Evolutionary conservation across 1,140 invertebrate genomes (phyloP), one percentile per base, ranked within the genome.

Genomic region (Bilobella aurantiaca): DNA sequence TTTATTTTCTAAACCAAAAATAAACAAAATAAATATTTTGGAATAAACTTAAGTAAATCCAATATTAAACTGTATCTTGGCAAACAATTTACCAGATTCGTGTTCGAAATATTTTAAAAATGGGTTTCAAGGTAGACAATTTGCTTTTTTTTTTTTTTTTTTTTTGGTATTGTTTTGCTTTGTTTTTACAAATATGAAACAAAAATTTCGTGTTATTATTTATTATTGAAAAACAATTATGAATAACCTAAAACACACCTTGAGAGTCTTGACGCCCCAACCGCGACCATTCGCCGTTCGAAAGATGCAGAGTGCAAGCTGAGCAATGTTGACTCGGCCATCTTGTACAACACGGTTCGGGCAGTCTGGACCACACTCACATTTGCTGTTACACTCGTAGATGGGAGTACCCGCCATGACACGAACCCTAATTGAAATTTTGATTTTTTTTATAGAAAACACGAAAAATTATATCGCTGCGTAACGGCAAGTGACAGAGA

Each of bases 331-430:
- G 14, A 42, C 56, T 46, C 37, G 5, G 0, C 93, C 93, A 31
- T 84, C 82, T 76, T 97, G 93, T 0, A 95, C 89, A 0, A 96
- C 87, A 5, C 93, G 80, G 77, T 97, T 97, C 5, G 78, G 75
- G 76, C 94, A 97, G 14, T 82, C 80, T 0, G 82, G 76, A 1
- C 75, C 77, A 76, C 94, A 97, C 64, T 81, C 82, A 70, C 94
- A 97, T 0, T 81, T 80, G 70, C 87, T 87, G 75, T 96, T 97
- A 76, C 93, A 97, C 79, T 97, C 94, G 75, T 88, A 96, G 42
- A 97, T 89, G 0, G 93, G 88, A 14, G 84, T 87, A 0, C 92
- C 92, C 0, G 84, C 79, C 1, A 81, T 81, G 0, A 93, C 81
- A 29, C 85, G 81, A 1, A 91, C 73, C 47, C 82, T 82, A 73